phyloP scores from a whole-genome alignment of 2,113 vertebrate species.

The Microcebus murinus region DNA sequence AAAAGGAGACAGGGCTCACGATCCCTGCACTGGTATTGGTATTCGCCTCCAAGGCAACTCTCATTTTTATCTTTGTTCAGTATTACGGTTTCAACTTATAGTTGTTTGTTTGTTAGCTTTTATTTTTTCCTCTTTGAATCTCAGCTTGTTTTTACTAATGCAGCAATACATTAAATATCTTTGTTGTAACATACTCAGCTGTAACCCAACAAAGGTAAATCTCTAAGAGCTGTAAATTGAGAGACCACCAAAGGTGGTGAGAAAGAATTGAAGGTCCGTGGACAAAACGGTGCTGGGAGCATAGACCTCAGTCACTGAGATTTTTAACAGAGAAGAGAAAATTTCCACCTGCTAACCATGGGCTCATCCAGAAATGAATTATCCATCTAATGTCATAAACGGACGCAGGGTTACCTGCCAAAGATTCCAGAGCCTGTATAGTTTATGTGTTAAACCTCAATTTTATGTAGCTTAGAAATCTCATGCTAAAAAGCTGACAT shows the following conservation, averaged over 20 bases:
- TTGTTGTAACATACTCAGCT: neutral
- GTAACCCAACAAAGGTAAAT: neutral
- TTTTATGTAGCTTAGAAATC: neutral
- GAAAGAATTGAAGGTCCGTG: neutral
- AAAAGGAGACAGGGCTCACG: too few species aligned
- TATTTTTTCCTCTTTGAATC: neutral
- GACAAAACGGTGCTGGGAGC: neutral
- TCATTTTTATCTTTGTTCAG: neutral
- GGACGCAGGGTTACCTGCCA: neutral
- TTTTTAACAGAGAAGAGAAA: neutral
- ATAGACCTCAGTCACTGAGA: neutral
- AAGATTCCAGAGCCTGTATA: neutral
- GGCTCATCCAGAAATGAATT: neutral
- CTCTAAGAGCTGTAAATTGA: neutral
- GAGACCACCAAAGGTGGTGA: too few species aligned
- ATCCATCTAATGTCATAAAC: neutral
- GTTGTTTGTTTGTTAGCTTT: neutral
- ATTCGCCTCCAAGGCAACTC: neutral
- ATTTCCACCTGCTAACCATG: neutral
- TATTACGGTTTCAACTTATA: neutral
- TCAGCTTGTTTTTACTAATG: neutral
- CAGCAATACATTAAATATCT: neutral
- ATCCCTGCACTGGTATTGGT: neutral
- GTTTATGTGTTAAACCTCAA: neutral
- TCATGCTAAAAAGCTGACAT: neutral